Percentiles rank a stretch among this genome's conserved stretches.
Evolutionary conservation across 2,888 invertebrate genomes (phyloP).

Genomic region (Ochropleura plecta): DNA sequence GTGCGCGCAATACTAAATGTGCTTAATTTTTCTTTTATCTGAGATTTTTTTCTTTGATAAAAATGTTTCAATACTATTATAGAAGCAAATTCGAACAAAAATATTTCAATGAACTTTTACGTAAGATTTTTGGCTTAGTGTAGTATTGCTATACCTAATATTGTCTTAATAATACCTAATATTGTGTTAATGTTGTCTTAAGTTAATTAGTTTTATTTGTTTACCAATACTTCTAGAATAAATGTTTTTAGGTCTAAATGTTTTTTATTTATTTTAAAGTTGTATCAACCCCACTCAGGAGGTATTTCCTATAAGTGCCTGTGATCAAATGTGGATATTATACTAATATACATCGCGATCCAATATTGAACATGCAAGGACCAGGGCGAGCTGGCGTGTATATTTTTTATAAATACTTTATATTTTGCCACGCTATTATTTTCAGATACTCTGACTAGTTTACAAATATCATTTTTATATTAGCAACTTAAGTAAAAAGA

Average conservation of each 20-base stretch:
- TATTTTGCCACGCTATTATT: too few relatives aligned
- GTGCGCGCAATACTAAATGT: too few relatives aligned
- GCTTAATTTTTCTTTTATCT: background rate
- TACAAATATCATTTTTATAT: too few relatives aligned
- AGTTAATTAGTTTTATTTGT: conserved; percentile 6
- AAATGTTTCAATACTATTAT: background rate
- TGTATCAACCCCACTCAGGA: background rate
- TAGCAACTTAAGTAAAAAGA: too few relatives aligned
- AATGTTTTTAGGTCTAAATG: background rate
- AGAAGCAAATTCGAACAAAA: background rate
- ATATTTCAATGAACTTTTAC: background rate
- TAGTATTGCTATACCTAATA: background rate
- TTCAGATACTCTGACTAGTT: too few relatives aligned
- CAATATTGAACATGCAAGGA: too few relatives aligned
- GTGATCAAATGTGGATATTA: background rate
- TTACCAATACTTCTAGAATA: conserved; percentile 14
- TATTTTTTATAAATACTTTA: too few relatives aligned
- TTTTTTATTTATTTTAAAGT: conserved; percentile 16
- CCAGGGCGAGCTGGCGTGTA: too few relatives aligned
- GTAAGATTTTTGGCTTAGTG: background rate
- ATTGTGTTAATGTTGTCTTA: background rate
- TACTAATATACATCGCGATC: too few relatives aligned
- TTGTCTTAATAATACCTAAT: background rate
- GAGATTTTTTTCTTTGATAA: background rate
- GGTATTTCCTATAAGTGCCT: background rate